Conservation (phyloP, 2,797 vertebrate species). For the Lates japonicus region DNA sequence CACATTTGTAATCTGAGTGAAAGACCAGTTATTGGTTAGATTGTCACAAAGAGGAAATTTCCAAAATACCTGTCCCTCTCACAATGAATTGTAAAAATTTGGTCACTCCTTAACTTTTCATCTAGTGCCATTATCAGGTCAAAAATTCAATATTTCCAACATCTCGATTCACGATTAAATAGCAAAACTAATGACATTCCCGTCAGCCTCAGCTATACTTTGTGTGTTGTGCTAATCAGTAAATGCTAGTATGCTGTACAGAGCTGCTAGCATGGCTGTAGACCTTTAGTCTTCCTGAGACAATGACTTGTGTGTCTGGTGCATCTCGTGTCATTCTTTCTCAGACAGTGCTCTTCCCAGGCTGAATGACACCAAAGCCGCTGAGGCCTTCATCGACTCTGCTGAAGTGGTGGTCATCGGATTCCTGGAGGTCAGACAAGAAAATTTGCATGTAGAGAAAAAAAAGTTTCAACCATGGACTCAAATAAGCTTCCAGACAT, state of each 20-base stretch:
- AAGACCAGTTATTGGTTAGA: neutral
- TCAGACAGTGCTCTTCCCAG: constrained; percentile 69
- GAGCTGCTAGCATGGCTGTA: neutral
- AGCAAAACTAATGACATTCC: neutral
- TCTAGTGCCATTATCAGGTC: neutral
- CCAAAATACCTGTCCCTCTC: neutral
- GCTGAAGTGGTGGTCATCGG: constrained; percentile 86
- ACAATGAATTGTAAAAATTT: neutral
- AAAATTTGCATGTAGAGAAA: constrained; percentile 1
- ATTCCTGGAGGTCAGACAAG: constrained; percentile 85
- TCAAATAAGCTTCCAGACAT: constrained; percentile 32
- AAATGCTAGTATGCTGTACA: neutral
- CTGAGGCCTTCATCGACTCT: constrained; percentile 82
- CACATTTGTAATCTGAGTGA: neutral
- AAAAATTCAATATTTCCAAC: neutral
- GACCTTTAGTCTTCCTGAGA: neutral
- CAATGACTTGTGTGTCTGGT: neutral
- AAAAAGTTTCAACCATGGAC: constrained; percentile 4
- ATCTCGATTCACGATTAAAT: neutral
- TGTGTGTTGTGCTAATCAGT: neutral
- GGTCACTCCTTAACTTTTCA: neutral
- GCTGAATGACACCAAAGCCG: constrained; percentile 76
- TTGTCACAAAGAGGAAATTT: neutral
- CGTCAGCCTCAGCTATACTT: neutral
- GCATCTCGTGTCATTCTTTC: constrained; percentile 9